Evolutionary conservation across 2,797 vertebrate species (phyloP).

Genomic region (Leptoclinus maculatus): DNA sequence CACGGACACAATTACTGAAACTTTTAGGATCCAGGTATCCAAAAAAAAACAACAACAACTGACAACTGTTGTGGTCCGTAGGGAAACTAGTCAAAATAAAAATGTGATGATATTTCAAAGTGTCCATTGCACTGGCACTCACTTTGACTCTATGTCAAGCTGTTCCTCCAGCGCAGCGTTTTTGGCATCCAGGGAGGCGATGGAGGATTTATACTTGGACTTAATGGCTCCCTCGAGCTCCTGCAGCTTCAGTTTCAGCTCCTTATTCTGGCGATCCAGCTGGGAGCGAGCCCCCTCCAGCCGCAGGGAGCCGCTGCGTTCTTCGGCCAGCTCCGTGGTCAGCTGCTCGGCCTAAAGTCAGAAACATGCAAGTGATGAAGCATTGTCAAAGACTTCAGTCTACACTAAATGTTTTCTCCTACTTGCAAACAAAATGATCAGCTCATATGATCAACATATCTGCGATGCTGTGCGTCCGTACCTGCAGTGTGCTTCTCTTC

Average conservation of each 20-base stretch:
- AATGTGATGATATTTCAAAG: not conserved
- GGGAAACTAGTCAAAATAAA: not conserved
- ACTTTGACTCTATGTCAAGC: conserved; percentile 93
- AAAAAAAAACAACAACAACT: not conserved
- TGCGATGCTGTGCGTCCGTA: conserved; percentile 43
- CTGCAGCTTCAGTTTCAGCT: conserved; percentile 93
- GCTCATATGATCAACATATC: not conserved
- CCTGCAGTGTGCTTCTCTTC: conserved; percentile 92
- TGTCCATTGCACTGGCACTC: conserved; percentile 18
- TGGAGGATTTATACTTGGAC: conserved; percentile 92
- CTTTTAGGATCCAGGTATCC: not conserved
- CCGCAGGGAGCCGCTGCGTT: conserved; percentile 90
- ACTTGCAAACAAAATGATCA: not conserved
- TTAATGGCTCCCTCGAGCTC: conserved; percentile 91
- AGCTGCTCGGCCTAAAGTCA: conserved; percentile 89
- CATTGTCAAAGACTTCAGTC: not conserved
- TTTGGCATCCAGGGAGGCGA: conserved; percentile 91
- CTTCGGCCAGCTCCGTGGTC: conserved; percentile 88
- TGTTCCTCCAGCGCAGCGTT: conserved; percentile 92
- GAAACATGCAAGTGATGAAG: conserved; percentile 2
- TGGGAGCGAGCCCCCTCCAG: conserved; percentile 92
- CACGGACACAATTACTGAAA: not conserved
- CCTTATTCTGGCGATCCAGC: conserved; percentile 95
- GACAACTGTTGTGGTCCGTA: not conserved
- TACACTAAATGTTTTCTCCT: not conserved